Evolutionary conservation across 2,113 vertebrate species (phyloP).

Genomic region (Calidris pygmaea): DNA sequence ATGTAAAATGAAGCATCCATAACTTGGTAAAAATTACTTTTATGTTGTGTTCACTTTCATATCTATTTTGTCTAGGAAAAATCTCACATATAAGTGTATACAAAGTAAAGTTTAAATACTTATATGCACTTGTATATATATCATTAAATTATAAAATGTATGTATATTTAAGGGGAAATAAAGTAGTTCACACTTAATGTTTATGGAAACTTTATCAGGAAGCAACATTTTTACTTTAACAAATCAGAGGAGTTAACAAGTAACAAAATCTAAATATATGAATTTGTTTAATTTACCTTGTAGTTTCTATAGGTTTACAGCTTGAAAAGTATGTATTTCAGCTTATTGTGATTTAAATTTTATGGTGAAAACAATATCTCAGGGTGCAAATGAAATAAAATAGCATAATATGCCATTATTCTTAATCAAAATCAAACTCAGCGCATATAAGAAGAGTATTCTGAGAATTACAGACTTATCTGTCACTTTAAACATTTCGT

Average conservation of each 20-base stretch:
- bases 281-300: not conserved
- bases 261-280: not conserved
- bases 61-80: not conserved
- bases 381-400: conserved; percentile 35
- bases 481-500: not conserved
- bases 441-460: not conserved
- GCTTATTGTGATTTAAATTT: not conserved
- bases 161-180: not conserved
- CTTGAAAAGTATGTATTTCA: not conserved
- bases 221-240: not conserved
- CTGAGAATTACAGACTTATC: not conserved
- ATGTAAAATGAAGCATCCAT: not conserved
- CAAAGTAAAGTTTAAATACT: not conserved
- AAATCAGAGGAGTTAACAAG: not conserved
- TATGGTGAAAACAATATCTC: not conserved
- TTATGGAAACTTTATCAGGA: not conserved
- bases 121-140: not conserved
- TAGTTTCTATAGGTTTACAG: not conserved
- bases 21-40: not conserved
- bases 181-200: not conserved
- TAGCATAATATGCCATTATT: not conserved
- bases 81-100: not conserved
- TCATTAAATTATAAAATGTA: not conserved
- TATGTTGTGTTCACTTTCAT: not conserved
- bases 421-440: not conserved